Evolutionary conservation across 2,113 vertebrate genomes (phyloP), one percentile per base, ranked within the genome.

Genomic region (Aegithalos caudatus): DNA sequence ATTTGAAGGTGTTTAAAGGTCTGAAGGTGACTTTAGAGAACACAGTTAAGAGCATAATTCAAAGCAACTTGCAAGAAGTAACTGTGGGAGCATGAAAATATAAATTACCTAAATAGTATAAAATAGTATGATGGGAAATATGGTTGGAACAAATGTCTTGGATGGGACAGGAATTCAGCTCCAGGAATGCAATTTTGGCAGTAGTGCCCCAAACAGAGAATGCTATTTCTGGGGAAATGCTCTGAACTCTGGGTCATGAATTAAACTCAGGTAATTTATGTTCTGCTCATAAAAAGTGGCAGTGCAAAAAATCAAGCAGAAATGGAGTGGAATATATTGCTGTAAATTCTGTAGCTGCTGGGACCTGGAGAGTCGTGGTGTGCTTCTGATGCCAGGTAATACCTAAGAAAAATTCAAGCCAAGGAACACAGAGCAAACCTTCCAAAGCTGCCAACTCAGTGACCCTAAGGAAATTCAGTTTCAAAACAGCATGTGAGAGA

Each of bases 191-290:
- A 40, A 8, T 79, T 88, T 92, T 97, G 94, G 95, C 92, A 90
- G 90, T 22, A 73, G 40, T 19, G 40, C 92, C 64, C 76, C 80
- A 95, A 95, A 88, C 64, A 84, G 56, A 79, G 87, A 94, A 86
- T 31, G 77, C 90, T 94, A 61, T 96, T 96, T 96, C 88, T 97
- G 72, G 86, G 83, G 76, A 81, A 94, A 81, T 64, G 72, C 82
- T 42, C 40, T 88, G 72, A 88, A 88, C 90, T 88, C 56, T 31
- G 37, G 71, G 67, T 87, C 92, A 45, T 71, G 90, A 90, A 84
- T 94, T 71, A 92, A 88, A 78, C 51, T 62, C 92, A 96, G 90
- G 92, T 94, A 88, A 96, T 96, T 97, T 93, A 93, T 93, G 84
- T 81, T 88, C 10, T 6, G n/a, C 67, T 91, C n/a, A 2, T 64